Evolutionary conservation across 2,888 invertebrate species (phyloP).

Genomic region (Bombylius major): DNA sequence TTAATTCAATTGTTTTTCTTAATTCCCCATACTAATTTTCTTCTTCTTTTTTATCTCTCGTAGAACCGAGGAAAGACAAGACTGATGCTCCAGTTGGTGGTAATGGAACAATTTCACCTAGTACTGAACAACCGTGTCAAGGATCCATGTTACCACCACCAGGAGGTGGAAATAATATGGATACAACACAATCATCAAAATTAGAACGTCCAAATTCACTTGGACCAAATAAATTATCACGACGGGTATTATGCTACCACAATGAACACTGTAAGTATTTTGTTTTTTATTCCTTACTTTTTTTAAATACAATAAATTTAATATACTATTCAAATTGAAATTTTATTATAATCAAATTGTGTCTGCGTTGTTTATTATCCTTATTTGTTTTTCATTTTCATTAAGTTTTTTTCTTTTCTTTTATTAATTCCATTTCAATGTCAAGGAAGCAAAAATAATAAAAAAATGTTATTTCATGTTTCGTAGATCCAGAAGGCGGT

Average conservation of each 20-base stretch:
- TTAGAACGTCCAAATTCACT: conserved; percentile 71
- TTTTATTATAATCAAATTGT: neutral
- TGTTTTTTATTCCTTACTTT: neutral
- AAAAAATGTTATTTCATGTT: conserved; percentile 2
- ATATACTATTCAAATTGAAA: neutral
- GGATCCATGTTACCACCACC: conserved; percentile 33
- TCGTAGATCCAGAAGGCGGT: conserved; percentile 45
- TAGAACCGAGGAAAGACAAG: conserved; percentile 91
- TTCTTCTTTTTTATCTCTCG: conserved; percentile 34
- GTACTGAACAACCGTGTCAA: conserved; percentile 40
- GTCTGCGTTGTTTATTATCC: too few species aligned
- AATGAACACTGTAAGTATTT: conserved; percentile 54
- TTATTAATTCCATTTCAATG: neutral
- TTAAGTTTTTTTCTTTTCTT: neutral
- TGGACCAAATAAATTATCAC: conserved; percentile 60
- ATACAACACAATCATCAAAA: conserved; percentile 39
- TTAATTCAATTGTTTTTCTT: too few species aligned
- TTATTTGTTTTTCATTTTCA: neutral
- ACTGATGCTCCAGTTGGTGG: conserved; percentile 50
- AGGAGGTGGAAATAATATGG: conserved; percentile 36
- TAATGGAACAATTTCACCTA: conserved; percentile 51
- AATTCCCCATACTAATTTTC: neutral
- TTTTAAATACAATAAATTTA: too few species aligned
- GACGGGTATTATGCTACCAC: conserved; percentile 68
- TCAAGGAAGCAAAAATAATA: neutral